phyloP scores from a whole-genome alignment of 2,797 vertebrate genomes.

The Ibycter americanus region DNA sequence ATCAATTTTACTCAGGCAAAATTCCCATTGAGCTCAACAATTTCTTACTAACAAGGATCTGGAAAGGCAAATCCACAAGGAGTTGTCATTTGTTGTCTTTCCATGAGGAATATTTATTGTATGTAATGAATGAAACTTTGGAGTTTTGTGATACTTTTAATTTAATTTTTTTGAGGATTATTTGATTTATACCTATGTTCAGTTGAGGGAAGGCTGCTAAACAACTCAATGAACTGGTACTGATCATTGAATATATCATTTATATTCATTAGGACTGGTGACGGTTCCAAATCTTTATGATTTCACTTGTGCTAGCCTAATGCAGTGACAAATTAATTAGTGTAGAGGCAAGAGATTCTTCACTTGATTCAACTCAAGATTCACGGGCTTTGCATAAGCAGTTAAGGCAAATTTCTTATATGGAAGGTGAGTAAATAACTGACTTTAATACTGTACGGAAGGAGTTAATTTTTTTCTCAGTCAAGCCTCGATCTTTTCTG shows the following conservation, averaged over 20 bases:
- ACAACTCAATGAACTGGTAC: neutral
- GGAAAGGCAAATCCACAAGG: neutral
- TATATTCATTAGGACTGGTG: neutral
- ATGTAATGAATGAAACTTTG: neutral
- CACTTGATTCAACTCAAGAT: neutral
- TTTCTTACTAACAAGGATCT: neutral
- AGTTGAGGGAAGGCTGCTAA: neutral
- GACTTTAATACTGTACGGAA: neutral
- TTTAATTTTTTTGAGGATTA: neutral
- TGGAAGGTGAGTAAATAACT: neutral
- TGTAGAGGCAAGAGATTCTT: neutral
- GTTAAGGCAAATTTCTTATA: neutral
- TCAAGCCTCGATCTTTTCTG: neutral
- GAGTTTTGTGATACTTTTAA: neutral
- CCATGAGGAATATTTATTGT: neutral
- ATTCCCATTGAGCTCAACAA: neutral
- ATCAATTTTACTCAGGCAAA: neutral
- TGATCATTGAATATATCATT: neutral
- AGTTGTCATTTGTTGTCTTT: neutral
- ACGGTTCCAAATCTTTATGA: neutral
- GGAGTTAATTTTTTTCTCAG: neutral
- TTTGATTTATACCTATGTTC: neutral
- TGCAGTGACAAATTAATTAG: neutral
- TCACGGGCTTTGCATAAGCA: neutral
- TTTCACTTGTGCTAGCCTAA: neutral